Evolutionary conservation across 2,888 invertebrate genomes (phyloP), one percentile per base, ranked within the genome.

Genomic region (Microctonus aethiopoides): DNA sequence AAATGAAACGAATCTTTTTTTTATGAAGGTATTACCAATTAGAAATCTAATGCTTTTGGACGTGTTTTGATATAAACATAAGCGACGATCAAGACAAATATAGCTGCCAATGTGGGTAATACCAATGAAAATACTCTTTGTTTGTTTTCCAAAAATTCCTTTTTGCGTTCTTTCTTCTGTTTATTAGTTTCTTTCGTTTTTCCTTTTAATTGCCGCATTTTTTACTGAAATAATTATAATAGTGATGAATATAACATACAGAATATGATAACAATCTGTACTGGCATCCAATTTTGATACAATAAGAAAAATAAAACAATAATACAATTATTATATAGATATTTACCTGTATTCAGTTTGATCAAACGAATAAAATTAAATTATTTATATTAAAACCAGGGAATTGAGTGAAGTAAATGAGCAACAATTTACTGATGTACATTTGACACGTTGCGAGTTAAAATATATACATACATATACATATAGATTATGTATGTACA

Each of bases 61-160:
- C 95, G 89, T 13, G 94, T 94, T 87, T 94, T 95, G 57, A 93
- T 84, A 83, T 95, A 95, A 68, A 95, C 92, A 82, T 94, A 95
- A 24, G 91, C 89, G 68, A 91, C 91, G 77, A 95, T 92, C 65
- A 94, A 87, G 65, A 93, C 83, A 77, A 92, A 92, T 74, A 94
- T 88, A 32, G 91, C 92, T 60, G 89, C 92, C 73, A 93, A 82
- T 67, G 92, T 91, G 6, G 94, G 95, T 77, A 94, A 85, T 71
- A 93, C 96, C 71, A 95, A 88, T 1, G 94, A 94, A 81, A 92
- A 91, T n/a, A 94, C 89, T 83, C 94, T 92, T 81, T 92, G 92
- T 79, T 94, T 92, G 82, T 91, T 92, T 84, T 93, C 92, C 9
- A 92, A 89, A 80, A 95, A 95, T 76, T 95, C 95, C 86, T 93